Conservation (phyloP, 2,888 invertebrate species). For the Rhagonycha lutea region DNA sequence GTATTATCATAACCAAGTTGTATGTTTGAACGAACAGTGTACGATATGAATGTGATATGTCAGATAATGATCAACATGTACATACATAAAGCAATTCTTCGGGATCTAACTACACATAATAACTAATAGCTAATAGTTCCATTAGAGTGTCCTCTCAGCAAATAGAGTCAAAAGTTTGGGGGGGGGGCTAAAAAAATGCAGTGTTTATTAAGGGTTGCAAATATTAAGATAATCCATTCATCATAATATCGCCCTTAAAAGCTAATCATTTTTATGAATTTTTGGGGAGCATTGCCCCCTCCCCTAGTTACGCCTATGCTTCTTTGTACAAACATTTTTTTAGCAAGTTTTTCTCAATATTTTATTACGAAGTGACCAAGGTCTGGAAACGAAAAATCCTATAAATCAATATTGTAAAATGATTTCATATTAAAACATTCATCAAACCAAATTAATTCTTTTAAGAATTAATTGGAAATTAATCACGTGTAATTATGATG, state of each 20-base stretch:
- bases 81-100: neutral
- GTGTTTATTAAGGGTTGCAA: too few relatives aligned
- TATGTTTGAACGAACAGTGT: neutral
- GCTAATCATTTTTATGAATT: too few relatives aligned
- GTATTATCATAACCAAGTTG: neutral
- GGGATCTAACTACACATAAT: neutral
- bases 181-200: too few relatives aligned
- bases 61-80: neutral
- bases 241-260: too few relatives aligned
- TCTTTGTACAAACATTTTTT: neutral
- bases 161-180: too few relatives aligned
- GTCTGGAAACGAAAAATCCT: neutral
- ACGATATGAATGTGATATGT: neutral
- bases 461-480: neutral
- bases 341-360: neutral
- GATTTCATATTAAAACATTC: neutral
- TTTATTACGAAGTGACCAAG: neutral
- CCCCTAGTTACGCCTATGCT: too few relatives aligned
- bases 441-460: neutral
- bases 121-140: neutral
- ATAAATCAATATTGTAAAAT: neutral
- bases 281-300: too few relatives aligned
- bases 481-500: neutral
- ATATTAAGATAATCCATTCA: too few relatives aligned
- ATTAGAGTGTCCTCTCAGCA: too few relatives aligned